phyloP scores from a whole-genome alignment of 2,888 invertebrate genomes.

The Gordius sp. region DNA sequence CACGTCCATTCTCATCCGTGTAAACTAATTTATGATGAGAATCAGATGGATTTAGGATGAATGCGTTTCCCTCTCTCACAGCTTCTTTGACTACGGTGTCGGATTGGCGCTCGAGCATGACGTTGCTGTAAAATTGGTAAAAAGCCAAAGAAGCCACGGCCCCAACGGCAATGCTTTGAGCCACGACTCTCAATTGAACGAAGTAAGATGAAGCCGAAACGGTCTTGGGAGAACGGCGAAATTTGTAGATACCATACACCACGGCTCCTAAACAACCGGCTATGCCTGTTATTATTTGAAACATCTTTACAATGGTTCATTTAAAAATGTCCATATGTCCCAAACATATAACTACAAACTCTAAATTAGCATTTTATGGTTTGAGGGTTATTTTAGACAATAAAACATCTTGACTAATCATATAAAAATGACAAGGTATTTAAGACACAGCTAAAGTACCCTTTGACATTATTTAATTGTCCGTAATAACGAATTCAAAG shows the following conservation, averaged over 20 bases:
- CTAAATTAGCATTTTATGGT: too few species aligned
- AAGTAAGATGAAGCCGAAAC: slow-evolving; percentile 5
- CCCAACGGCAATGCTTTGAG: slow-evolving; percentile 5
- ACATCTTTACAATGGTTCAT: too few species aligned
- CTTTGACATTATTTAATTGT: too few species aligned
- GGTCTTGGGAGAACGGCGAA: not conserved
- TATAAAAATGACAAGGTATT: too few species aligned
- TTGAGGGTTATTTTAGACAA: too few species aligned
- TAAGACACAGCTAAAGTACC: too few species aligned
- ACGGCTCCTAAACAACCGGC: not conserved
- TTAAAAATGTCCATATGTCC: too few species aligned
- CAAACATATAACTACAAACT: too few species aligned
- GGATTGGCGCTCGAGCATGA: not conserved
- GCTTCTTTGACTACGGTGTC: not conserved
- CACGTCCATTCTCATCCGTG: not conserved
- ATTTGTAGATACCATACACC: not conserved
- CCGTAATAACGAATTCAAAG: too few species aligned
- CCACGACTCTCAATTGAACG: not conserved
- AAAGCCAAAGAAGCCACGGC: not conserved
- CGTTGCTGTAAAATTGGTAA: slow-evolving; percentile 8
- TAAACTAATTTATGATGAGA: not conserved
- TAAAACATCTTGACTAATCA: too few species aligned
- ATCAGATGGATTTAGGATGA: not conserved
- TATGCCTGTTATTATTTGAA: slow-evolving; percentile 4
- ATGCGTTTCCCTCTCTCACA: not conserved